These are phyloP conservation scores for Elaphurus davidianus DNA, from an alignment of 2,113 vertebrate genomes.

Conservation along the genomic window DNA sequence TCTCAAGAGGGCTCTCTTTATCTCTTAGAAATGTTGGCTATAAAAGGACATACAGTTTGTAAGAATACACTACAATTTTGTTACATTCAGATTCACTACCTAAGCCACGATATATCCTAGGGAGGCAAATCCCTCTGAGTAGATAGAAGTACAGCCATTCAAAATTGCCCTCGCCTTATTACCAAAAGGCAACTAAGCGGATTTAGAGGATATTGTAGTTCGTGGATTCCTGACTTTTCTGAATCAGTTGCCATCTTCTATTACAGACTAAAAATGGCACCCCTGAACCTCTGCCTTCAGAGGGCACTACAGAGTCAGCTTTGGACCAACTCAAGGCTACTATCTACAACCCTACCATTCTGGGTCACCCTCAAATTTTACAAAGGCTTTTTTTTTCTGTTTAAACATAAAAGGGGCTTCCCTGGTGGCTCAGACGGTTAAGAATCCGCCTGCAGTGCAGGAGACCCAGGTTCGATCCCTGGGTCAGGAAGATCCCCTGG, in stretches of 20 bases:
- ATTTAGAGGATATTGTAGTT: not conserved
- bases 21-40: not conserved
- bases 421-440: not conserved
- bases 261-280: not conserved
- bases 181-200: not conserved
- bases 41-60: not conserved
- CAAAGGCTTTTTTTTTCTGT: not conserved
- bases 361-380: not conserved
- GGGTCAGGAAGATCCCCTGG: not conserved
- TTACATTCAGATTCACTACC: not conserved
- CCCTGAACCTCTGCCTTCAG: not conserved
- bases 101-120: not conserved
- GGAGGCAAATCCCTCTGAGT: not conserved
- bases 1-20: not conserved
- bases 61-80: not conserved
- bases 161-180: not conserved
- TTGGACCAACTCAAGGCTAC: not conserved
- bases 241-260: not conserved
- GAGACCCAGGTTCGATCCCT: not conserved
- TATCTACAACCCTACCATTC: not conserved
- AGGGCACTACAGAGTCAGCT: not conserved
- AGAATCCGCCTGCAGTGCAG: not conserved
- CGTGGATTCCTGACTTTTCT: not conserved
- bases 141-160: not conserved
- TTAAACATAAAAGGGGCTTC: not conserved